Evolutionary conservation across 2,113 vertebrate genomes (phyloP).

Genomic region (Phyllostomus hastatus): DNA sequence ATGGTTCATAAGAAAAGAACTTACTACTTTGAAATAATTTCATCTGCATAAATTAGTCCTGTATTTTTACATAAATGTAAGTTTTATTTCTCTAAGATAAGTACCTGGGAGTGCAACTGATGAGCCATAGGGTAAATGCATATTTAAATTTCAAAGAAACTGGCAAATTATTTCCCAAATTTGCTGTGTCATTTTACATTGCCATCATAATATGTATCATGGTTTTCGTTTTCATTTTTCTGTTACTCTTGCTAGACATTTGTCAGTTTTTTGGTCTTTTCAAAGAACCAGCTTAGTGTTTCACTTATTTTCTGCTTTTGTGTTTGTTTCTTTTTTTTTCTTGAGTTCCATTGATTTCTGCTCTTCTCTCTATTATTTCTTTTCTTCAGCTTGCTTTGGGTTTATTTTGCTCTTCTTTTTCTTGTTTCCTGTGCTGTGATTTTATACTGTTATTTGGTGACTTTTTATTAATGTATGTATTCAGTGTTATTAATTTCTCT

Average conservation of each 20-base stretch:
- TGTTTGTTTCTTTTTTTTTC: not conserved
- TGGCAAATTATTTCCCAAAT: not conserved
- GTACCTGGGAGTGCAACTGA: not conserved
- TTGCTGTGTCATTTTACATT: not conserved
- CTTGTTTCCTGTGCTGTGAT: not conserved
- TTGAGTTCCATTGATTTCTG: too few species aligned
- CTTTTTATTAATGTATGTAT: not conserved
- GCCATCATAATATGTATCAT: not conserved
- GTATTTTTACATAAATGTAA: not conserved
- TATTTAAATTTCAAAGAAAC: not conserved
- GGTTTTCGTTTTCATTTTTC: not conserved
- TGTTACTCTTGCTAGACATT: not conserved
- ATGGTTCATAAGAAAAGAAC: not conserved
- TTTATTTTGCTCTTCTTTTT: not conserved
- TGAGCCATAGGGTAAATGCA: not conserved
- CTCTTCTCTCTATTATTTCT: not conserved
- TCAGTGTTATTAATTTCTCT: not conserved
- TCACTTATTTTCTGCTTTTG: too few species aligned
- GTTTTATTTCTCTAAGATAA: not conserved
- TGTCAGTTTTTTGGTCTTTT: too few species aligned
- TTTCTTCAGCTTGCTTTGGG: too few species aligned
- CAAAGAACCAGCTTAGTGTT: too few species aligned
- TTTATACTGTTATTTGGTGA: not conserved
- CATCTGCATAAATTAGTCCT: not conserved
- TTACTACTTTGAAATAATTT: not conserved